These are phyloP conservation scores for Diplodus puntazzo DNA, from an alignment of 2,797 vertebrate species.

Conservation along the genomic window DNA sequence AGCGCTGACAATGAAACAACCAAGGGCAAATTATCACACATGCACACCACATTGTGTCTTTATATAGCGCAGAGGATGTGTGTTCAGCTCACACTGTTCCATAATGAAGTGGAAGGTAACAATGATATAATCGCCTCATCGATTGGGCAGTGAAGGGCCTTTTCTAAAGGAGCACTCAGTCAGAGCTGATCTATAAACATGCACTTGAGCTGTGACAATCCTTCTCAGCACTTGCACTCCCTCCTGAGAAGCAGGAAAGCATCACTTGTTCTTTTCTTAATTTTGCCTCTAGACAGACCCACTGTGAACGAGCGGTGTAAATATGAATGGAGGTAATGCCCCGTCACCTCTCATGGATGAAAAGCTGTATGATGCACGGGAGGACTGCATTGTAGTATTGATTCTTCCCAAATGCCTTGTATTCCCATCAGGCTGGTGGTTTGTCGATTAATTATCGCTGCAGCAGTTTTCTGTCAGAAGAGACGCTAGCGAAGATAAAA, in stretches of 20 bases:
- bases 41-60: neutral
- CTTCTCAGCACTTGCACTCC: constrained; percentile 19
- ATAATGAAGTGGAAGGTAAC: constrained; percentile 66
- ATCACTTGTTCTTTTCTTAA: constrained; percentile 36
- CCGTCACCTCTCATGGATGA: constrained; percentile 40
- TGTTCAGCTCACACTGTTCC: constrained; percentile 25
- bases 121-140: constrained; percentile 67
- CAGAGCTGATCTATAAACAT: constrained; percentile 67
- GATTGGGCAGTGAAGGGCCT: constrained; percentile 54
- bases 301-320: constrained; percentile 17
- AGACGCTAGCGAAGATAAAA: constrained; percentile 38
- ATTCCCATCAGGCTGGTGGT: constrained; percentile 49
- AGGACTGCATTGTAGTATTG: constrained; percentile 42
- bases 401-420: constrained; percentile 56
- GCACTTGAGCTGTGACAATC: constrained; percentile 55
- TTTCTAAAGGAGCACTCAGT: constrained; percentile 61
- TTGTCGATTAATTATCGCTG: constrained; percentile 65
- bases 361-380: constrained; percentile 39
- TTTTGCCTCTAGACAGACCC: constrained; percentile 21
- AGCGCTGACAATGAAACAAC: constrained; percentile 27
- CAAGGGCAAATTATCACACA: constrained; percentile 53
- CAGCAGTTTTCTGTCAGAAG: constrained; percentile 31
- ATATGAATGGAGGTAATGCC: constrained; percentile 35
- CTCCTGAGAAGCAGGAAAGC: constrained; percentile 38
- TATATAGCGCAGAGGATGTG: neutral